Conservation (phyloP, 2,888 invertebrate species). For the Polyommatus iphigenia region DNA sequence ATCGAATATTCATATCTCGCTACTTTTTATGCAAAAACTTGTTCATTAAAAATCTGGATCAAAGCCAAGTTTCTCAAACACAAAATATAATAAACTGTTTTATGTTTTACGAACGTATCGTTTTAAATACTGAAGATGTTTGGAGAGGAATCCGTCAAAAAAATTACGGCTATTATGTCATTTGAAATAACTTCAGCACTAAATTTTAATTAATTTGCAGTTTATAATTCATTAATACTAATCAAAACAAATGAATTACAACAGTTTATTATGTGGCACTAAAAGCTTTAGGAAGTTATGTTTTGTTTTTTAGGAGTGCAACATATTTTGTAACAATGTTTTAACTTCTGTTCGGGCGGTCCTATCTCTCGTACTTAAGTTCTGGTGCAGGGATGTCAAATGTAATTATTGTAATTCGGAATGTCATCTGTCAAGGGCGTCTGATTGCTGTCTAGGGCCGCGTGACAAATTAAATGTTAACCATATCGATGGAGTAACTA, state of each 20-base stretch:
- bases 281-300: background rate
- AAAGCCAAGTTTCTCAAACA: slow-evolving; percentile 53
- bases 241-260: background rate
- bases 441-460: slow-evolving; percentile 39
- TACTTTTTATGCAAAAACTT: slow-evolving; percentile 53
- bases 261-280: background rate
- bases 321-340: background rate
- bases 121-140: slow-evolving; percentile 33
- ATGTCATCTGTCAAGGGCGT: slow-evolving; percentile 45
- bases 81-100: slow-evolving; percentile 38
- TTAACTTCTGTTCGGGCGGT: background rate
- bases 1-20: slow-evolving; percentile 69
- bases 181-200: background rate
- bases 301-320: background rate
- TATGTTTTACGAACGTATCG: slow-evolving; percentile 35
- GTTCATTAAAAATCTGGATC: slow-evolving; percentile 67
- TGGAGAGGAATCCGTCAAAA: slow-evolving; percentile 14
- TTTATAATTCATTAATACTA: slow-evolving; percentile 6
- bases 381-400: slow-evolving; percentile 41
- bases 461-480: slow-evolving; percentile 33
- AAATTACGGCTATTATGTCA: slow-evolving; percentile 7
- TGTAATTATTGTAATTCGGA: slow-evolving; percentile 46
- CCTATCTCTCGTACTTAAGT: slow-evolving; percentile 29
- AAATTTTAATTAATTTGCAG: slow-evolving; percentile 6
- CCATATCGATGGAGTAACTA: slow-evolving; percentile 29